Evolutionary conservation across 1,140 invertebrate genomes (phyloP).

Genomic region (Geopemphigus sp.): DNA sequence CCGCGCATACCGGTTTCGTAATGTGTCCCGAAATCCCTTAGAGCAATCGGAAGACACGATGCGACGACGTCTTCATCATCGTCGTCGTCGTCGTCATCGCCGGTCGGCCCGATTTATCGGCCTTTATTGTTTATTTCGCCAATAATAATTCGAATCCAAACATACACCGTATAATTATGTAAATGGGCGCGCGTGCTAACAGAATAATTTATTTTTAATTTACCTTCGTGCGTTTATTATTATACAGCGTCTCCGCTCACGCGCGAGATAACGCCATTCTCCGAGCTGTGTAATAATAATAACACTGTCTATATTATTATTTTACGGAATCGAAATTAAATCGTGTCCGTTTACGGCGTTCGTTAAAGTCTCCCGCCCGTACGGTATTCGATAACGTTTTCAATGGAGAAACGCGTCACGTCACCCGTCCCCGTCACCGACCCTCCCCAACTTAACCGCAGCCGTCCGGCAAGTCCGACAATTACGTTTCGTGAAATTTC

Average conservation of each 20-base stretch:
- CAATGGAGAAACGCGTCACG: too few relatives aligned
- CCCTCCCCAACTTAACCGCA: too few relatives aligned
- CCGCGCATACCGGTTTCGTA: neutral
- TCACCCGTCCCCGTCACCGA: too few relatives aligned
- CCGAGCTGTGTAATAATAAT: neutral
- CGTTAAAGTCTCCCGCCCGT: neutral
- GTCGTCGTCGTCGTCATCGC: too few relatives aligned
- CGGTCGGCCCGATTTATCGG: slow-evolving; percentile 14
- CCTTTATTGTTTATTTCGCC: slow-evolving; percentile 39
- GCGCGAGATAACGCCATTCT: neutral
- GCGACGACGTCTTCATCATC: slow-evolving; percentile 43
- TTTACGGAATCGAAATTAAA: neutral
- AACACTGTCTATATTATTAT: slow-evolving; percentile 56
- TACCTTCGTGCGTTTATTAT: neutral
- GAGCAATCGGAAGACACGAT: slow-evolving; percentile 23
- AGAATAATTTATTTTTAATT: slow-evolving; percentile 64
- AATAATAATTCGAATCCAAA: slow-evolving; percentile 14
- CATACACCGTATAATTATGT: slow-evolving; percentile 29
- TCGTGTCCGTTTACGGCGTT: too few relatives aligned
- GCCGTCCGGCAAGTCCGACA: too few relatives aligned
- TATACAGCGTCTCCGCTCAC: neutral
- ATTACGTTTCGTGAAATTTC: too few relatives aligned
- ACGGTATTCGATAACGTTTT: neutral
- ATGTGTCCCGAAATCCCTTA: slow-evolving; percentile 21
- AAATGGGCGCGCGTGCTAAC: slow-evolving; percentile 62